Evolutionary conservation across 1,140 invertebrate genomes (phyloP), one percentile per base, ranked within the genome.

Genomic region (Panagrolaimus sp.): DNA sequence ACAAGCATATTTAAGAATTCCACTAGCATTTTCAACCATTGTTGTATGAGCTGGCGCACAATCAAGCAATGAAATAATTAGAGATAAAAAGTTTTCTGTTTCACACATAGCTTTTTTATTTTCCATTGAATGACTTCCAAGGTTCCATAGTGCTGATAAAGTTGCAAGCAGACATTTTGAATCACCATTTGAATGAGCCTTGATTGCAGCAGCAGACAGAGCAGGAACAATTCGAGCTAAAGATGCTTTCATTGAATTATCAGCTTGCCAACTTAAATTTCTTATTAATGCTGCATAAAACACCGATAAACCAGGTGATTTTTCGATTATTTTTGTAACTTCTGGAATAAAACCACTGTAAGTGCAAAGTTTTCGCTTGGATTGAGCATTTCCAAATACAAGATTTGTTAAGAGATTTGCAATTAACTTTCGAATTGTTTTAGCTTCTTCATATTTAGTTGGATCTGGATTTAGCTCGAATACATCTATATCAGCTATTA

Each of bases 91-190:
- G 13, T 45, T 42, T 4, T 42, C 20, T 23, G 53, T 46, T 57
- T 77, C 74, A 51, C 74, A 78, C n/a, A 75, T 77, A 27, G 76
- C 64, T 57, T 46, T 68, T 63, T 78, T 75, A 48, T 75, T 75
- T 20, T 73, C 63, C 20, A 51, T 25, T 4, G 75, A 75, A 47
- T 78, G 76, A 5, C 66, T 23, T 14, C 73, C 63, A 11, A 75
- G 38, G 65, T 75, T 75, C 74, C 74, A 75, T 13, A 75, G 66
- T 11, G 75, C 74, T 11, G 75, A 68, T 4, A 78, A 23, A n/a
- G 64, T 48, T n/a, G 74, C 69, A 16, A 69, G 44, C 9, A 77
- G 61, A 43, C 72, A 70, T 63, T 75, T 75, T 25, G 9, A 8
- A n/a, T 75, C 74, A 7, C 71, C 67, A n/a, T 23, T 14, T 16